Evolutionary conservation across 2,113 vertebrate genomes (phyloP).

Genomic region (Formicarius rufipectus): DNA sequence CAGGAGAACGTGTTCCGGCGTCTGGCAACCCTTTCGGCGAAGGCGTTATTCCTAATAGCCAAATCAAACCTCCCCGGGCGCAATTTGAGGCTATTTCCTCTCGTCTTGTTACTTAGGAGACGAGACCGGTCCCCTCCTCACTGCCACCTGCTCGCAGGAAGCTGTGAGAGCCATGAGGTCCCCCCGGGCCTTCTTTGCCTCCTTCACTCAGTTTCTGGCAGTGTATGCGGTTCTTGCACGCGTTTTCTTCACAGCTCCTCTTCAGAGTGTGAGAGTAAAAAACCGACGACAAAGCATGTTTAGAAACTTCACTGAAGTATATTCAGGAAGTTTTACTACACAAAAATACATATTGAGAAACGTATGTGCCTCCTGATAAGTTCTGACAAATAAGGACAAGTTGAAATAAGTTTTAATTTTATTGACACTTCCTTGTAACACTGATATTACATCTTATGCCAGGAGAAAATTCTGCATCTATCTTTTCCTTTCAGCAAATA

Average conservation of each 20-base stretch:
- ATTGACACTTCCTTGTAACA: not conserved
- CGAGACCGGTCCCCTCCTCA: fast-evolving
- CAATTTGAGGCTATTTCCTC: not conserved
- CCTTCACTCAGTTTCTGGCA: too few relatives aligned
- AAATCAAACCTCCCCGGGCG: not conserved
- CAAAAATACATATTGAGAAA: not conserved
- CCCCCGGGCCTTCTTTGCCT: too few relatives aligned
- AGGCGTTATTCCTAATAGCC: not conserved
- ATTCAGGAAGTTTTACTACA: not conserved
- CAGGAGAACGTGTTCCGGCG: not conserved
- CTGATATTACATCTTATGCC: fast-evolving
- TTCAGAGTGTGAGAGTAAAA: not conserved
- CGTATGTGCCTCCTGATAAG: not conserved
- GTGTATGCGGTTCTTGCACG: fast-evolving
- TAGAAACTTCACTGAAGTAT: not conserved
- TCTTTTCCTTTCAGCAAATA: not conserved
- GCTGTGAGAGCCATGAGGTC: fast-evolving
- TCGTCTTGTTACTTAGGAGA: not conserved
- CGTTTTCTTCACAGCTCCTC: fast-evolving
- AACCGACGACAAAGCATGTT: fast-evolving
- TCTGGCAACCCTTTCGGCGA: not conserved
- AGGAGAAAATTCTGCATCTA: not conserved
- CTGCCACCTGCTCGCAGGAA: fast-evolving
- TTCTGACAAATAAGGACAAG: not conserved
- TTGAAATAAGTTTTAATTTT: not conserved